Percentiles rank a stretch among this genome's conserved stretches.
These are phyloP conservation scores for Vidua macroura DNA, from an alignment of 2,113 vertebrate genomes.

Conservation along the genomic window DNA sequence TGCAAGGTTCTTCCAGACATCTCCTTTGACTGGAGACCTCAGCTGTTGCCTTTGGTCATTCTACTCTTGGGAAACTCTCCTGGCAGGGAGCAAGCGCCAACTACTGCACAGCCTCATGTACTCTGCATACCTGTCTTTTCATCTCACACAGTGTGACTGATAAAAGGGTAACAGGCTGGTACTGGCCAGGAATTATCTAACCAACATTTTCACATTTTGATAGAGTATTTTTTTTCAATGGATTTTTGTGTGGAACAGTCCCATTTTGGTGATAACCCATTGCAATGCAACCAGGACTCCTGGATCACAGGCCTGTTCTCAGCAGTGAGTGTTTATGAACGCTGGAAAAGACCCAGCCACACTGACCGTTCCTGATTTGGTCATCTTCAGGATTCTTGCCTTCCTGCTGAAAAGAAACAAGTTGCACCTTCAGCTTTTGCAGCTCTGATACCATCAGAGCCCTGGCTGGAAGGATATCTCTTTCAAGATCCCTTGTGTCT, in stretches of 20 bases:
- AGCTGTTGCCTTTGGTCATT: constrained; percentile 20
- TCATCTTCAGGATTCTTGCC: background rate
- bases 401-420: background rate
- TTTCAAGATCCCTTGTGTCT: background rate
- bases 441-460: background rate
- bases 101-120: background rate
- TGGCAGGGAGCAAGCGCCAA: background rate
- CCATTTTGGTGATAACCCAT: background rate
- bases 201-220: background rate
- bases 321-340: background rate
- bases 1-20: constrained; percentile 26
- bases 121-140: background rate
- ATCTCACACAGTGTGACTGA: background rate
- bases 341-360: background rate
- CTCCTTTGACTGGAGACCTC: constrained; percentile 10
- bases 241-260: background rate
- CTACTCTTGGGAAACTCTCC: background rate
- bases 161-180: background rate
- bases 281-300: background rate
- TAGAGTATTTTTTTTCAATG: background rate
- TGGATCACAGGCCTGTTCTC: background rate
- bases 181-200: background rate
- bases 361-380: background rate
- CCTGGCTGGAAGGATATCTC: background rate
- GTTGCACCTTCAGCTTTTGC: background rate